Evolutionary conservation across 2,797 vertebrate genomes (phyloP).

Genomic region (Centropyge bicolor): DNA sequence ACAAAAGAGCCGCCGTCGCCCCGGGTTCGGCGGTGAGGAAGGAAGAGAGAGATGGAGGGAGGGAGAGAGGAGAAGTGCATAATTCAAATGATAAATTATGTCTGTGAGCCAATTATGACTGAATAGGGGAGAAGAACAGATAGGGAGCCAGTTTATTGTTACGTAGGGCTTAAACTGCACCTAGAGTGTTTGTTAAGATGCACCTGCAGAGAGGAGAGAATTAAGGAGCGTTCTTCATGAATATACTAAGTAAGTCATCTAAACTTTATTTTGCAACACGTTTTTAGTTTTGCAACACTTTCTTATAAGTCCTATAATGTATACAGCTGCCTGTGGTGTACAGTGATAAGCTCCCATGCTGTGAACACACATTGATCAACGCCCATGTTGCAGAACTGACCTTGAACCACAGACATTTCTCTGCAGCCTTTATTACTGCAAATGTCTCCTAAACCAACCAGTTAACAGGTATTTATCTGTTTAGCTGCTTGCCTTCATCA

Average conservation of each 20-base stretch:
- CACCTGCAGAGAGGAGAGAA: neutral
- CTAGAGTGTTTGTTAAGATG: constrained; percentile 1
- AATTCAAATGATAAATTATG: constrained; percentile 61
- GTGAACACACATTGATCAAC: neutral
- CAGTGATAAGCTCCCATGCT: neutral
- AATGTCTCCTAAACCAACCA: neutral
- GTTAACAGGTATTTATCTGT: constrained; percentile 20
- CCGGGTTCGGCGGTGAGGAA: constrained; percentile 35
- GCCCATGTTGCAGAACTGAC: no score
- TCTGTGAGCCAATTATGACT: constrained; percentile 53
- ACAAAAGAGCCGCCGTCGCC: constrained; percentile 49
- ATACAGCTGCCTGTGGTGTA: neutral
- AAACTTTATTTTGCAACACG: neutral
- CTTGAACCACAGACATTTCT: no score
- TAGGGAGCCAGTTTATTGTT: neutral
- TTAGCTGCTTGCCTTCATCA: constrained; percentile 5
- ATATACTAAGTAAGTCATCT: neutral
- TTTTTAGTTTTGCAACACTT: neutral
- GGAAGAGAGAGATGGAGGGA: constrained; percentile 23
- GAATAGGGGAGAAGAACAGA: constrained; percentile 19
- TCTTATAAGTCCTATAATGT: neutral
- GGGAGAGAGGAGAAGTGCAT: constrained; percentile 36
- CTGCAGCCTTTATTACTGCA: neutral
- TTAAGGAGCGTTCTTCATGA: neutral
- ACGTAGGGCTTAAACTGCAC: neutral